These are phyloP conservation scores for Magallana gigas DNA, from an alignment of 1,140 invertebrate genomes.

Conservation along the genomic window DNA sequence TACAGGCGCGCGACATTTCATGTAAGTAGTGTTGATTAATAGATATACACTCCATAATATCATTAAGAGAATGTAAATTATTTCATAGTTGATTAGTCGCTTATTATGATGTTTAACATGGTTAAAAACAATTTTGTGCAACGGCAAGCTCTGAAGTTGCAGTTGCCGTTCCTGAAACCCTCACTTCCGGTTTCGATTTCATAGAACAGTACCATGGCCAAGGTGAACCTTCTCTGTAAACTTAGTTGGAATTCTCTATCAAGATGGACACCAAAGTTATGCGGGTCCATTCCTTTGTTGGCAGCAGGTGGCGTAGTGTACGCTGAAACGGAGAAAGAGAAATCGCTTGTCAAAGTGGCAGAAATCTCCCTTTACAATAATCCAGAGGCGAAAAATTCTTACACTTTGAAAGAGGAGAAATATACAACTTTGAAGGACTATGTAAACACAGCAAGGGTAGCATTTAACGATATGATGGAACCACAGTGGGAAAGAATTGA, in stretches of 20 bases:
- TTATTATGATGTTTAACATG: too few relatives aligned
- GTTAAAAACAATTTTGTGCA: too few relatives aligned
- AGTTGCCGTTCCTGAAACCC: neutral
- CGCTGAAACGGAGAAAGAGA: neutral
- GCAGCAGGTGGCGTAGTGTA: conserved; percentile 7
- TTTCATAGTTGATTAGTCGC: too few relatives aligned
- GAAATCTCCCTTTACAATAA: conserved; percentile 10
- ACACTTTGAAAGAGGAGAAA: conserved; percentile 19
- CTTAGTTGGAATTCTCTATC: neutral
- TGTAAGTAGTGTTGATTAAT: too few relatives aligned
- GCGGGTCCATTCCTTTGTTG: neutral
- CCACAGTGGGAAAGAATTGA: conserved; percentile 29
- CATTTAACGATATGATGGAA: conserved; percentile 5
- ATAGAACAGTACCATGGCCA: neutral
- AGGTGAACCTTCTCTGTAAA: neutral
- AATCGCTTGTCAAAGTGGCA: neutral
- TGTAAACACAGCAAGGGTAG: conserved; percentile 1
- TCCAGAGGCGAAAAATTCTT: neutral
- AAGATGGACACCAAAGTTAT: neutral
- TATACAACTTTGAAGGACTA: conserved; percentile 3
- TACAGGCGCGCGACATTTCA: too few relatives aligned
- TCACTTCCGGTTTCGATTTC: neutral
- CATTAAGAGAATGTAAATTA: too few relatives aligned
- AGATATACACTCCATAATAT: too few relatives aligned
- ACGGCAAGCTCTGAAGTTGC: too few relatives aligned